phyloP scores from a whole-genome alignment of 2,888 invertebrate genomes.

The Melanostoma scalare region DNA sequence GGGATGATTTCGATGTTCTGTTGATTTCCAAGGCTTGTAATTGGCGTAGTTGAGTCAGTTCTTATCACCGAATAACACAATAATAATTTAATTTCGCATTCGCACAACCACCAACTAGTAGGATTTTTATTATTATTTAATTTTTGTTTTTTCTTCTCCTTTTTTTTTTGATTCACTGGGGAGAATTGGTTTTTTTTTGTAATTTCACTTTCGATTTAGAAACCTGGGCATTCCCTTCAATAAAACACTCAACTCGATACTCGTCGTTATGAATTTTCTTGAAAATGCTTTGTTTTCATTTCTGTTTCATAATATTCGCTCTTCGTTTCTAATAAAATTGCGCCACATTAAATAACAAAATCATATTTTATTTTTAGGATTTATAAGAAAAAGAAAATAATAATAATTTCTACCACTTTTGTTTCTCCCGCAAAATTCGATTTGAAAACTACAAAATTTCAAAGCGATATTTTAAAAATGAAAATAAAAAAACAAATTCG shows the following conservation, averaged over 20 bases:
- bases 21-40: constrained; percentile 3
- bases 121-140: no score
- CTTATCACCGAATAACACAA: constrained; percentile 39
- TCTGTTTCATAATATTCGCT: constrained; percentile 26
- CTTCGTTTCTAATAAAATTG: constrained; percentile 39
- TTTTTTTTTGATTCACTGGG: neutral
- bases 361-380: constrained; percentile 63
- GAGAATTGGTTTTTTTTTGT: neutral
- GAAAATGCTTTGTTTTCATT: constrained; percentile 23
- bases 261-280: constrained; percentile 28
- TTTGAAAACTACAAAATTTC: constrained; percentile 15
- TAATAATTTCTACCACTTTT: constrained; percentile 32
- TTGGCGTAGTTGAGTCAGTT: constrained; percentile 7
- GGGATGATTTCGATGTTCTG: constrained; percentile 48
- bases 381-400: constrained; percentile 22
- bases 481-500: constrained; percentile 53
- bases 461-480: constrained; percentile 8
- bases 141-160: no score
- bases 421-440: constrained; percentile 49
- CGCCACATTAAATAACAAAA: constrained; percentile 42
- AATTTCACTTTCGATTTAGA: neutral
- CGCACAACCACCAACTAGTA: constrained; percentile 16
- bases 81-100: constrained; percentile 23
- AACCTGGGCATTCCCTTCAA: no score
- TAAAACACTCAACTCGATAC: no score